Base-by-base conservation (phyloP, 1,140 invertebrate genomes). In the Brachionus koreanus region DNA sequence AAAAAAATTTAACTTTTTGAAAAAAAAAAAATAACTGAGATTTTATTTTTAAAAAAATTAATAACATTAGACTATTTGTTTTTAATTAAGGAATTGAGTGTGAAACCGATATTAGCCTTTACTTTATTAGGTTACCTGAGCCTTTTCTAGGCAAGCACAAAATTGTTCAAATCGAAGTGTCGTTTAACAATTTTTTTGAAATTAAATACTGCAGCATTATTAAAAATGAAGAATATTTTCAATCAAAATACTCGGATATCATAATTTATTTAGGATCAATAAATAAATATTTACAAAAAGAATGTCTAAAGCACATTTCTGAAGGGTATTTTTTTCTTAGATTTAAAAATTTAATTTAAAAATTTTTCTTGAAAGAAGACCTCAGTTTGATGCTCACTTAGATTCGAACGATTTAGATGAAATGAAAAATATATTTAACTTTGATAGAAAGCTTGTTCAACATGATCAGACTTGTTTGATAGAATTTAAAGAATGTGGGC, bases 1-100 rank as follows among this genome's bases (percentile, higher is more conserved):
- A 46, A 46, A 46, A 46, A 46, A 46, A 2, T 46, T 46, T 10
- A 1, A 46, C 10, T 46, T 2, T 1, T 5, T 46, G 43, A 46
- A 46, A 46, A 12, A 12, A 12, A n/a, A n/a, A n/a, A n/a, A n/a
- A n/a, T n/a, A n/a, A n/a, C n/a, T n/a, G n/a, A n/a, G n/a, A n/a
- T n/a, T n/a, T n/a, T n/a, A n/a, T n/a, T 46, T 46, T 46, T 12
- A 12, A 46, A 46, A 46, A n/a, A 5, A 2, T 1, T n/a, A 46
- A 46, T 12, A 2, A 10, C n/a, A 2, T 12, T 1, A 1, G 43
- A n/a, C n/a, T 46, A n/a, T 2, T 46, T 46, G 16, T 65, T 65
- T n/a, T 65, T 65, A 29, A 33, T 65, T 33, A 69, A 74, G 69
- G 69, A 25, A 74, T 49, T 35, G 39, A 46, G 10, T 74, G 69